phyloP scores from a whole-genome alignment of 2,888 invertebrate species.

The Uloborus plumipes region DNA sequence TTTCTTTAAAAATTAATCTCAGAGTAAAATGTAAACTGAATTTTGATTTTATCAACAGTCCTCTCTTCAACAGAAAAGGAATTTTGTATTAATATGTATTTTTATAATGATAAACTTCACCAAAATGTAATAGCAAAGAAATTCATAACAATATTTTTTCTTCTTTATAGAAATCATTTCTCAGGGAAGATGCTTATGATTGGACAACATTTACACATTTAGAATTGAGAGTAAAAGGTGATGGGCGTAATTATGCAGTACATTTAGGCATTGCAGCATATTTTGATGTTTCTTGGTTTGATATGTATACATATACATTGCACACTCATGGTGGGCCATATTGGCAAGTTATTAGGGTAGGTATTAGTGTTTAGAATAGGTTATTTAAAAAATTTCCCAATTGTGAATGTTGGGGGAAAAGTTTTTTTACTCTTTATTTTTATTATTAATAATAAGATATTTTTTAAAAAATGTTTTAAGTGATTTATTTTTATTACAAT shows the following conservation, averaged over 20 bases:
- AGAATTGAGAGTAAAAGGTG: conserved; percentile 88
- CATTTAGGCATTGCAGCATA: conserved; percentile 83
- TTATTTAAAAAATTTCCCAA: background rate
- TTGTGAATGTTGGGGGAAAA: background rate
- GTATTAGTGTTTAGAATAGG: background rate
- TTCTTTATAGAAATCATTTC: conserved; percentile 81
- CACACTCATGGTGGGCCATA: conserved; percentile 98
- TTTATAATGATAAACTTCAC: background rate
- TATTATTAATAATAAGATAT: too few species aligned
- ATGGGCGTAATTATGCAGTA: conserved; percentile 90
- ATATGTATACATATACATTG: conserved; percentile 86
- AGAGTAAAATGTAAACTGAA: too few species aligned
- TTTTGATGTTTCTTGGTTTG: conserved; percentile 90
- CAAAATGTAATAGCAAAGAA: background rate
- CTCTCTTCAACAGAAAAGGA: too few species aligned
- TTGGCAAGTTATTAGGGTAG: conserved; percentile 92
- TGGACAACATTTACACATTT: conserved; percentile 84
- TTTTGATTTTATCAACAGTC: too few species aligned
- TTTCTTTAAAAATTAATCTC: too few species aligned
- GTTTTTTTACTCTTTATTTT: background rate
- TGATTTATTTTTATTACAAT: too few species aligned
- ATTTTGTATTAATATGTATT: too few species aligned
- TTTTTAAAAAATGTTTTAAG: too few species aligned
- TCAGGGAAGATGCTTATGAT: conserved; percentile 79
- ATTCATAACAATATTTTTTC: background rate